Evolutionary conservation across 2,888 invertebrate species (phyloP).

Genomic region (Eupithecia vulgata): DNA sequence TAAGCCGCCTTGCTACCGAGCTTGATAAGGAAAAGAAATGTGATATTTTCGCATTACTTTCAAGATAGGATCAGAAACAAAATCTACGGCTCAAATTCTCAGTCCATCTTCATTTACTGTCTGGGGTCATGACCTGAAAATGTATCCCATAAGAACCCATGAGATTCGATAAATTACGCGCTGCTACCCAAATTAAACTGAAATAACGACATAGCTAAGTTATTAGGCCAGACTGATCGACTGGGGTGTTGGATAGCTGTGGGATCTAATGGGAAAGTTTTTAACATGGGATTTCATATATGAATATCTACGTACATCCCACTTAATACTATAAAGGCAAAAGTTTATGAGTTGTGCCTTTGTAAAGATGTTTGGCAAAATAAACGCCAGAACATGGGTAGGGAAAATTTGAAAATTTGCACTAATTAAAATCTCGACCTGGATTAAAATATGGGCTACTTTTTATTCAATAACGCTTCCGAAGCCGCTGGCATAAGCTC

Average conservation of each 20-base stretch:
- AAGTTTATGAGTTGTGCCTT: too few species aligned
- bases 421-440: too few species aligned
- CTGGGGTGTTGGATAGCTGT: neutral
- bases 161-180: conserved; percentile 35
- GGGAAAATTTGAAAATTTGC: too few species aligned
- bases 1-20: neutral
- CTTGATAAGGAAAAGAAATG: neutral
- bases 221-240: neutral
- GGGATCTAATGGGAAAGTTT: neutral
- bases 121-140: conserved; percentile 35
- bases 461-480: too few species aligned
- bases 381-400: too few species aligned
- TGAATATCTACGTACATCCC: too few species aligned
- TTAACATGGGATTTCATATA: neutral
- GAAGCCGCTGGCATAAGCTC: too few species aligned
- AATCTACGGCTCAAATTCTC: conserved; percentile 25
- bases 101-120: conserved; percentile 37
- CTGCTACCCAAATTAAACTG: conserved; percentile 4
- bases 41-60: conserved; percentile 16
- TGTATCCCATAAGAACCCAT: conserved; percentile 32
- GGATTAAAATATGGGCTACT: too few species aligned
- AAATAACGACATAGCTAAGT: neutral
- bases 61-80: conserved; percentile 18
- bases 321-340: too few species aligned
- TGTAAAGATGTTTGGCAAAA: too few species aligned